Base-by-base conservation (phyloP, 2,888 invertebrate species). In the Ornithoptera alexandrae region DNA sequence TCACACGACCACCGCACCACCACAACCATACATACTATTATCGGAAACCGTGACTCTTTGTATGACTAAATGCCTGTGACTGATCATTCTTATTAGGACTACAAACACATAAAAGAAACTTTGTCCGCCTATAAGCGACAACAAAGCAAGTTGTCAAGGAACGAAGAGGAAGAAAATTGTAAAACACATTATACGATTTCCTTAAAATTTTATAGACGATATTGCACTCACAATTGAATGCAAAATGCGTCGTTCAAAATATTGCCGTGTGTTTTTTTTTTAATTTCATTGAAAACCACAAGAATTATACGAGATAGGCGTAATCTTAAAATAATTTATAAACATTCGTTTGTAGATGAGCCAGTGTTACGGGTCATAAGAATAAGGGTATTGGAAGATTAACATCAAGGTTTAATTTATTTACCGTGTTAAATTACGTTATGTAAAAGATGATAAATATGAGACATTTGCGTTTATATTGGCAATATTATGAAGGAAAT, bases 41-140 rank as follows among this genome's bases (percentile, higher is more conserved):
- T n/a, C 24, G 24, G 18, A 30, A 68, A 68, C 63, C 50, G 22
- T 63, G 63, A 58, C 39, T 60, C 62, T 58, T 15, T 30, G 62
- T 68, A 36, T 63, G 68, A 63, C 63, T 68, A 67, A 67, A 24
- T 59, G 50, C 17, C 39, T 62, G 58, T 58, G 53, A 68, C 57
- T 42, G 56, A 67, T 42, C 42, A 30, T 18, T n/a, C 17, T 53
- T 53, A 53, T 17, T 53, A 53, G 2, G 53, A 7, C 17, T 53
- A 53, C 10, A 39, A 39, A 39, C 8, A 39, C 39, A 8, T 7
- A 10, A 39, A 39, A 39, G 8, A 0, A 10, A 39, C 10, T 10
- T 10, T 10, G 10, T 39, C 39, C 39, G 39, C 39, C 39, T 39
- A 10, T 39, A 39, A 39, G 7, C 7, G 8, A 8, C 39, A 39